Base-by-base conservation (phyloP, 2,113 vertebrate species). In the Synodontis membranacea region DNA sequence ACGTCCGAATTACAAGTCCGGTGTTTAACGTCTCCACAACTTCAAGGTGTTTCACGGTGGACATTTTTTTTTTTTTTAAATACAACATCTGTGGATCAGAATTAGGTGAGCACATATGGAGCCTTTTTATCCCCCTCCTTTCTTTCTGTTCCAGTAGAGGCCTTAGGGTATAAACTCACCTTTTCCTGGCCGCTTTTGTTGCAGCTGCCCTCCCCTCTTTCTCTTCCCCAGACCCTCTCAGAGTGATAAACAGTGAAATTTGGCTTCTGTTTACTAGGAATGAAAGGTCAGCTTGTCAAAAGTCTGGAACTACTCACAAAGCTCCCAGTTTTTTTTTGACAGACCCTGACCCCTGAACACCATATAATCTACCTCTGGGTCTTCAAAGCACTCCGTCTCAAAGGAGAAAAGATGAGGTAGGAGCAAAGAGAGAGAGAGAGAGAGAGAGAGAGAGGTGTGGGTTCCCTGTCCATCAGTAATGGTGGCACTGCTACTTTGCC, bases 231-330 rank as follows among this genome's bases (percentile, higher is more conserved):
- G 42, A 50, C 42, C 50, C 60, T 87, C 80, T 68, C 21, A 76
- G 64, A 88, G 87, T 88, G 91, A 86, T 87, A 91, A 91, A 92
- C 88, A 62, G 79, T 91, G 92, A 90, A 93, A 92, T 79, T 84
- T 68, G 93, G 91, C 87, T 91, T 89, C 91, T 88, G 89, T 70
- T 90, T 84, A 21, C 88, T 88, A 90, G 84, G 90, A 91, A 92
- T 84, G 82, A 92, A 93, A 92, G 91, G 90, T 92, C 92, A 94
- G 93, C 90, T 89, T 85, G 92, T 89, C 90, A 93, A 50, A 94
- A 92, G 90, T 87, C 92, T 92, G 90, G 88, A 11, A 85, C 84
- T 87, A 90, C 80, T 42, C 56, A 93, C 91, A 93, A 90, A 90
- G 90, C 90, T 91, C 89, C 86, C 39, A 81, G 84, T 90, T 85